A percentile compares a stretch with the other conserved stretches of the same genome.
phyloP scores from a whole-genome alignment of 2,888 invertebrate species.

The Dryomyza anilis region DNA sequence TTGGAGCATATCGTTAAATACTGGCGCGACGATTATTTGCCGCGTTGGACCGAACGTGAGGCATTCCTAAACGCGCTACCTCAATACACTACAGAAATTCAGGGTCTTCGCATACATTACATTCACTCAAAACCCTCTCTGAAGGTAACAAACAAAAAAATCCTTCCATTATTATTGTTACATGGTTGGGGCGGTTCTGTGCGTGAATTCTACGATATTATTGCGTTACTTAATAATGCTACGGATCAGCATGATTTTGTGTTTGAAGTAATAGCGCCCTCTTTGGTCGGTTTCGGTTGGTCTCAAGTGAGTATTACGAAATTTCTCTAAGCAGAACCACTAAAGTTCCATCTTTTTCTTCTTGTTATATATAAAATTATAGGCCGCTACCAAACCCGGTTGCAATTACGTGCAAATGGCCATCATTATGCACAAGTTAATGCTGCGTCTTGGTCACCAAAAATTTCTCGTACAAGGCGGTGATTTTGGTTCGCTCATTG shows the following conservation, averaged over 20 bases:
- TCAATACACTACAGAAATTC: conserved; percentile 77
- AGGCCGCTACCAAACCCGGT: conserved; percentile 51
- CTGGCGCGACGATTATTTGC: conserved; percentile 79
- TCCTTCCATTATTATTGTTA: conserved; percentile 72
- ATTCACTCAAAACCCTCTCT: conserved; percentile 66
- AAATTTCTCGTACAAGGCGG: conserved; percentile 76
- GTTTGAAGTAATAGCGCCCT: conserved; percentile 72
- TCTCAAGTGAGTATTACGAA: conserved; percentile 65
- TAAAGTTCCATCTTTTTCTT: no score
- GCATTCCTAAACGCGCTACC: conserved; percentile 72
- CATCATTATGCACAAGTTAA: conserved; percentile 69
- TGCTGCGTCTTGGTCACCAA: conserved; percentile 69
- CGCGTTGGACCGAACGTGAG: conserved; percentile 70
- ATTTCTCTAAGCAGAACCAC: no score
- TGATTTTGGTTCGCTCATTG: conserved; percentile 80
- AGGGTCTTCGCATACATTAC: conserved; percentile 74
- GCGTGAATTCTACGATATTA: conserved; percentile 77
- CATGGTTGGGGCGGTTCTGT: conserved; percentile 92
- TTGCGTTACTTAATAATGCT: conserved; percentile 68
- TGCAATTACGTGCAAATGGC: conserved; percentile 63
- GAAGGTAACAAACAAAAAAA: conserved; percentile 48
- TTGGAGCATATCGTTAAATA: conserved; percentile 72
- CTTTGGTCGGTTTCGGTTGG: conserved; percentile 73
- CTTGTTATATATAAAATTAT: no score
- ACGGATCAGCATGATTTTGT: conserved; percentile 58